Percentiles rank a stretch among this genome's conserved stretches.
phyloP scores from a whole-genome alignment of 37 sponge, comb jelly and placozoan genomes.

The Geodia barretti region DNA sequence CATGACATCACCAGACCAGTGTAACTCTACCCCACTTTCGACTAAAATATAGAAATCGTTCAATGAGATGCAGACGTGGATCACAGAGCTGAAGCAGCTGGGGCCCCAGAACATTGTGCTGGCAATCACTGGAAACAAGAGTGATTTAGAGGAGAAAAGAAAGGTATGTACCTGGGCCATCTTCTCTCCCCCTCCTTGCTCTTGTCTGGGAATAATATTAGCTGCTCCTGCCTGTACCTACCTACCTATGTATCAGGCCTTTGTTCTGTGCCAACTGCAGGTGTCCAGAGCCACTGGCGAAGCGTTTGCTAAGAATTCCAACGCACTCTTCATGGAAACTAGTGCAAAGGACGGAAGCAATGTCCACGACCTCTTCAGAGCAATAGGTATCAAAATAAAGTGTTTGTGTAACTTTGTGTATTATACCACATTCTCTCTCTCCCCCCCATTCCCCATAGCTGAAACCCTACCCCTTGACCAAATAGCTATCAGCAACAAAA shows the following conservation, averaged over 20 bases:
- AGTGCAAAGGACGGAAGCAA: constrained; percentile 65
- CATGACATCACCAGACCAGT: background rate
- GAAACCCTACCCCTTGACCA: constrained; percentile 52
- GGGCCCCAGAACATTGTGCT: constrained; percentile 85
- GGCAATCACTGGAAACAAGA: constrained; percentile 92
- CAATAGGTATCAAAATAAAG: constrained; percentile 38
- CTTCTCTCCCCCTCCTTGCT: background rate
- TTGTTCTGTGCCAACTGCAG: constrained; percentile 22
- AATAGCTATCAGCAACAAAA: constrained; percentile 26
- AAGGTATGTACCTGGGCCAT: constrained; percentile 23
- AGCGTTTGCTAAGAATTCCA: constrained; percentile 49
- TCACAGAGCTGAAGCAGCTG: constrained; percentile 74
- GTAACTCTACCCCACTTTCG: background rate
- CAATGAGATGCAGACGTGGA: constrained; percentile 78
- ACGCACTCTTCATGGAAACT: constrained; percentile 75
- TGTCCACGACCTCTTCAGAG: constrained; percentile 62
- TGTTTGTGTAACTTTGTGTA: background rate
- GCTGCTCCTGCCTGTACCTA: background rate
- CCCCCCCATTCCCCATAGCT: constrained; percentile 29
- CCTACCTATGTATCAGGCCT: background rate
- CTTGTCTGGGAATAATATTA: background rate
- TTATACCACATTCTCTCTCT: background rate
- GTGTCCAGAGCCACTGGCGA: constrained; percentile 65
- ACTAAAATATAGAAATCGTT: constrained; percentile 15
- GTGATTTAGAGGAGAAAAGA: constrained; percentile 83